These are phyloP conservation scores for Gymnoscopelus braueri DNA, from an alignment of 2,797 vertebrate genomes.

Conservation along the genomic window DNA sequence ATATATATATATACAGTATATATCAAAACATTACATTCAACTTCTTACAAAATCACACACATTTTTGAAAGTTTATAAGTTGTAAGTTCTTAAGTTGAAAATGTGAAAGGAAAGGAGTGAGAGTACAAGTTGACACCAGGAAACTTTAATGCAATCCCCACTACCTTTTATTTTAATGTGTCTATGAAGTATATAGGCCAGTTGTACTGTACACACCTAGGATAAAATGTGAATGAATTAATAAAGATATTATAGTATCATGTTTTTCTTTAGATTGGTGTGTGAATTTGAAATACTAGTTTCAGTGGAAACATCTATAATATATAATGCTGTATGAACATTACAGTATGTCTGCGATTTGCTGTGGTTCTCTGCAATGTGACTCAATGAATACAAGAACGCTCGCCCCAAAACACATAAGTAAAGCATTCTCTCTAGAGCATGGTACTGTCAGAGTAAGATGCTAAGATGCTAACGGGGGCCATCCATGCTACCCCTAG, in stretches of 20 bases:
- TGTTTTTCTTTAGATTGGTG: conserved; percentile 32
- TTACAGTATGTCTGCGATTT: background rate
- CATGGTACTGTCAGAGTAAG: too few species aligned
- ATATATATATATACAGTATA: too few species aligned
- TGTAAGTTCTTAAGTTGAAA: too few species aligned
- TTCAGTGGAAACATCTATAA: background rate
- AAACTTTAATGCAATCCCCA: conserved; percentile 20
- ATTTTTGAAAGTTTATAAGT: too few species aligned
- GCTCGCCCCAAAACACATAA: background rate
- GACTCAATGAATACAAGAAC: background rate
- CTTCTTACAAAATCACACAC: too few species aligned
- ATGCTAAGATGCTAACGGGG: too few species aligned
- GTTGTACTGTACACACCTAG: conserved; percentile 36
- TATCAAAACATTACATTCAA: too few species aligned
- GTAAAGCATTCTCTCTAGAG: background rate
- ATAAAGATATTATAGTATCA: conserved; percentile 38
- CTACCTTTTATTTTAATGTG: conserved; percentile 22
- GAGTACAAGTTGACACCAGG: conserved; percentile 3
- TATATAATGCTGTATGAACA: too few species aligned
- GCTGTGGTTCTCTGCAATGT: background rate
- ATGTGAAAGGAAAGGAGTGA: too few species aligned
- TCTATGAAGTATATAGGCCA: conserved; percentile 24
- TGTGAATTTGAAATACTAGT: background rate
- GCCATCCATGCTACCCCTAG: too few species aligned
- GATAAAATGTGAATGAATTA: conserved; percentile 30